Evolutionary conservation across 1,140 invertebrate species (phyloP).

Genomic region (Ectropis grisescens): DNA sequence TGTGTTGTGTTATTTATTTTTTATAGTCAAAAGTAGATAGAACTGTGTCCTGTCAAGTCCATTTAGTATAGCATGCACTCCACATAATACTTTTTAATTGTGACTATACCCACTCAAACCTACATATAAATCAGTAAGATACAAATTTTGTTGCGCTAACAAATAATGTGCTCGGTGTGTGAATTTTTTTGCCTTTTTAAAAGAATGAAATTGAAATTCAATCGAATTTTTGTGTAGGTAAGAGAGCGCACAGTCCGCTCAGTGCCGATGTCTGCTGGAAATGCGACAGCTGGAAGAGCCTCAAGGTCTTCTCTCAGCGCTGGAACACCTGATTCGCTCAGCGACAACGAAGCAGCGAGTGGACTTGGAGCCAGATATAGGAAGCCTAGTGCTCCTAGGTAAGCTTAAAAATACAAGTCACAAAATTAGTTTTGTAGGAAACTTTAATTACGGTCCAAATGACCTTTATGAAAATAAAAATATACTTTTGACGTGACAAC

Average conservation of each 20-base stretch:
- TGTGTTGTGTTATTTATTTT: constrained; percentile 16
- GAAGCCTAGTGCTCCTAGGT: constrained; percentile 73
- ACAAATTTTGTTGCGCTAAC: too few species aligned
- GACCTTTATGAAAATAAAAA: too few species aligned
- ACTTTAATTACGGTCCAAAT: too few species aligned
- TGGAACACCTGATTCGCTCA: constrained; percentile 88
- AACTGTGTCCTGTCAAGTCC: constrained; percentile 8
- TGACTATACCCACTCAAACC: too few species aligned
- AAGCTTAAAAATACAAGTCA: too few species aligned
- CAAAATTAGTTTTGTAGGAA: too few species aligned
- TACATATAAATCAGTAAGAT: too few species aligned
- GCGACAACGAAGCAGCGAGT: constrained; percentile 85
- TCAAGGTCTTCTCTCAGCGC: constrained; percentile 82
- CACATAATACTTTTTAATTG: constrained; percentile 1
- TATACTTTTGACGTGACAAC: too few species aligned
- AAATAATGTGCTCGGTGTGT: too few species aligned
- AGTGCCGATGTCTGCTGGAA: constrained; percentile 82
- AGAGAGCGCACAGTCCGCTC: constrained; percentile 89
- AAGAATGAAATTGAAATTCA: too few species aligned
- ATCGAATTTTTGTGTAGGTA: constrained; percentile 77
- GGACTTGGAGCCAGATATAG: constrained; percentile 74
- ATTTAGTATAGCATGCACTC: constrained; percentile 12
- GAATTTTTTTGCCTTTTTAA: too few species aligned
- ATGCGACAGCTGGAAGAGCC: constrained; percentile 68
- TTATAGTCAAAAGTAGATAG: constrained; percentile 2